A percentile compares a stretch with the other conserved stretches of the same genome.
Evolutionary conservation across 2,888 invertebrate genomes (phyloP).

Genomic region (Rotaria macrura): DNA sequence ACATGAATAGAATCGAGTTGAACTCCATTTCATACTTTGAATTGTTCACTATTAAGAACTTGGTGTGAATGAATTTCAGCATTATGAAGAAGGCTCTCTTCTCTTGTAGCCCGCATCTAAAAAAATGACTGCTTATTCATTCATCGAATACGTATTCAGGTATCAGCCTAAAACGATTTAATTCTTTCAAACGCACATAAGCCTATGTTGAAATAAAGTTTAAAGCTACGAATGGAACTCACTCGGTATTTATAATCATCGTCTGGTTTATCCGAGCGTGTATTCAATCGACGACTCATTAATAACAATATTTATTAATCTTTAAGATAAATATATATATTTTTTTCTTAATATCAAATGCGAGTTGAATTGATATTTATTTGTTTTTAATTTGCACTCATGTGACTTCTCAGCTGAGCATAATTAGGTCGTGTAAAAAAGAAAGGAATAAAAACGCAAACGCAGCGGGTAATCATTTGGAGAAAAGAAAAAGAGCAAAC

Average conservation of each 20-base stretch:
- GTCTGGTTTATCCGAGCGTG: not conserved
- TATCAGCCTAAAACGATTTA: too few relatives aligned
- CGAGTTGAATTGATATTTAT: not conserved
- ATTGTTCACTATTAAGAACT: too few relatives aligned
- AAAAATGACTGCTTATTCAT: too few relatives aligned
- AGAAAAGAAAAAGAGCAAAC: not conserved
- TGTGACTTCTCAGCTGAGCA: not conserved
- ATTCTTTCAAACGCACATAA: too few relatives aligned
- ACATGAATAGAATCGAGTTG: too few relatives aligned
- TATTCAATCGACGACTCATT: not conserved
- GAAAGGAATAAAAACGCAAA: not conserved
- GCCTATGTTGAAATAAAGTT: not conserved
- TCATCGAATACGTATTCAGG: too few relatives aligned
- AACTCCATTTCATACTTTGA: too few relatives aligned
- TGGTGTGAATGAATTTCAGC: too few relatives aligned
- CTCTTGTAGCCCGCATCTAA: too few relatives aligned
- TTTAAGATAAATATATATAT: not conserved
- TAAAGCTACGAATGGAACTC: not conserved
- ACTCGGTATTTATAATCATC: not conserved
- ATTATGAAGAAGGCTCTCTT: too few relatives aligned
- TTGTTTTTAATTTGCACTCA: not conserved
- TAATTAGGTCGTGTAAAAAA: not conserved
- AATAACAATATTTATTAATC: not conserved
- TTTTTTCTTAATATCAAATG: not conserved
- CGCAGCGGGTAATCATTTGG: not conserved